These are phyloP conservation scores for Netelia virgata DNA, from an alignment of 2,888 invertebrate species.

Conservation along the genomic window DNA sequence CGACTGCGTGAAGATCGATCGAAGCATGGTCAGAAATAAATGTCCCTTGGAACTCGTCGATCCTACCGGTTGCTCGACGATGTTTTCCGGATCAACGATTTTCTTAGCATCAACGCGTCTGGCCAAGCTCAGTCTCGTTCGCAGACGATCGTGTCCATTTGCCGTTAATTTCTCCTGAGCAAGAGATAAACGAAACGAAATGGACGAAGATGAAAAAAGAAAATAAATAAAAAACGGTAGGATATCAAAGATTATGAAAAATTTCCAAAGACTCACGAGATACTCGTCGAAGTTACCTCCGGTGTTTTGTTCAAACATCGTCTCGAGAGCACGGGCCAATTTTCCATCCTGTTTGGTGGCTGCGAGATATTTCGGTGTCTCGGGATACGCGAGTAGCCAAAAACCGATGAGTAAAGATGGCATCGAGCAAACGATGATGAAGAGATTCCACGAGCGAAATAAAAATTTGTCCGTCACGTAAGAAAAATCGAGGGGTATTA, in stretches of 20 bases:
- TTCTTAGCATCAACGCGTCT: constrained; percentile 5
- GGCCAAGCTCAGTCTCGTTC: constrained; percentile 33
- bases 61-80: not conserved
- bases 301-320: constrained; percentile 90
- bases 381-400: constrained; percentile 91
- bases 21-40: constrained; percentile 36
- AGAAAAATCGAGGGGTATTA: constrained; percentile 89
- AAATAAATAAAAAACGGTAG: not conserved
- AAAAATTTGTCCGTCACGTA: constrained; percentile 87
- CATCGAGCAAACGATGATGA: constrained; percentile 90
- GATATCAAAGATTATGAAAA: not conserved
- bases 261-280: constrained; percentile 80
- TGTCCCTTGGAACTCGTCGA: not conserved
- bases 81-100: not conserved
- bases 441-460: constrained; percentile 92
- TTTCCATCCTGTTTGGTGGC: constrained; percentile 91
- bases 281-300: constrained; percentile 84
- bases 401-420: constrained; percentile 89
- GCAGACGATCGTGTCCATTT: constrained; percentile 57
- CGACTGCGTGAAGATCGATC: constrained; percentile 90
- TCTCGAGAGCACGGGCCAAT: constrained; percentile 88
- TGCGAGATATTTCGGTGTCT: constrained; percentile 93
- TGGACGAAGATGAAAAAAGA: not conserved
- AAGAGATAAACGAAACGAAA: not conserved
- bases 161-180: constrained; percentile 64